Evolutionary conservation across 2,113 vertebrate species (phyloP), one percentile per base, ranked within the genome.

Genomic region (Lipophrys pholis): DNA sequence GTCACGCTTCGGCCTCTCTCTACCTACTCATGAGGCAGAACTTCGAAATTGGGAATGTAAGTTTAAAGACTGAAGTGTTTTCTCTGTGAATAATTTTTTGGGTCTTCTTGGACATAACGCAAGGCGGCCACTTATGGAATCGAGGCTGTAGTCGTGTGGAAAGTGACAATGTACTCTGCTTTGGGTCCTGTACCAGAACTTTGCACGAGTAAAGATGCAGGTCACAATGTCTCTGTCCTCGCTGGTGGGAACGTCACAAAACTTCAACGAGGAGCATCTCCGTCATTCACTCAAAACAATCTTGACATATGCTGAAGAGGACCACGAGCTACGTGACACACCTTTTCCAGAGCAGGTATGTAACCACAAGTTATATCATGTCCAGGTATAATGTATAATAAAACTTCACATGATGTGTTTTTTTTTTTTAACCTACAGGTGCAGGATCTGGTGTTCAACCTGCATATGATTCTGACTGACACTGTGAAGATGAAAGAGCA

Each of bases 401-500:
- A 30, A 30, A 30, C 21, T 30, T 30, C 21, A 30, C 21, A 71
- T 49, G 43, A 35, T 40, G 3, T 69, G 6, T 35, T 40, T 69
- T 15, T 38, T 6, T 49, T 62, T 61, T 65, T 16, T 5, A 76
- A 78, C 56, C 39, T 64, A 4, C 83, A 97, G 96, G 96, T 97
- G 12, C 96, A 97, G 84, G 96, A 97, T 87, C 90, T 97, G 50
- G 95, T 97, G 78, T 97, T 97, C 89, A 97, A 97, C 86, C 81
- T 97, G 75, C 96, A 97, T 91, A 97, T 97, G 96, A 97, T 97
- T 86, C 94, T 97, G 41, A 97, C 96, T 0, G 96, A 97, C 88
- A 97, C 96, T 0, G 96, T 97, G 35, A 97, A 97, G 84, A 97
- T 97, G 96, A 97, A 97, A 76, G 96, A 97, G 53, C 95, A 97